Evolutionary conservation across 1,140 invertebrate species (phyloP), one percentile per base, ranked within the genome.

Genomic region (Spodoptera litura): DNA sequence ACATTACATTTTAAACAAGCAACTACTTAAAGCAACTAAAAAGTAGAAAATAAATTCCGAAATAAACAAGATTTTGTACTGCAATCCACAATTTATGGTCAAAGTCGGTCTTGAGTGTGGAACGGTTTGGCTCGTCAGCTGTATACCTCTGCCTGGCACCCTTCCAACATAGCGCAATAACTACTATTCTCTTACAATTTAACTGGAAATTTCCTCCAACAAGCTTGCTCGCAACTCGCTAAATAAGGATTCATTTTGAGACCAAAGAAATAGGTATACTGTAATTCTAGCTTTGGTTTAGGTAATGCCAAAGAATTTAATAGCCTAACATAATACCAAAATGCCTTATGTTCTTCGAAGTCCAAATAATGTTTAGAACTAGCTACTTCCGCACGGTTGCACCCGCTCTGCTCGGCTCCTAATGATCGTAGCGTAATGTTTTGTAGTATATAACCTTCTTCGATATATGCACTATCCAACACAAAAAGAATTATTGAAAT

Each of bases 21-120:
- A 8, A 5, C 4, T n/a, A 70, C 66, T 35, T 55, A n/a, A n/a
- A 31, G 12, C 5, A 55, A 10, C 44, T 9, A 73, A 49, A n/a
- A n/a, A 49, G 9, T 2, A 0, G 20, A 70, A 27, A 51, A 56
- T 51, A 74, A 59, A 74, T 35, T 27, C 10, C 20, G 12, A 61
- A 74, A 59, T 49, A 61, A 74, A 74, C 56, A 74, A 38, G 20
- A 68, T 53, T 31, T 51, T 20, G 68, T 49, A 31, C 15, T 61
- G 71, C 71, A 61, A 38, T 64, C 61, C 38, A 27, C 38, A 51
- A 74, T 74, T 74, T 74, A 74, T 74, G 56, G 55, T 59, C 11
- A 74, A 74, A 74, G 25, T 71, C 38, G 27, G 13, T 38, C 68
- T 44, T 12, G n/a, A 52, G 20, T 51, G 20, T 8, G 11, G 56